Percentiles rank a stretch among this genome's conserved stretches.
Evolutionary conservation across 2,113 vertebrate genomes (phyloP).

Genomic region (Datnioides undecimradiatus): DNA sequence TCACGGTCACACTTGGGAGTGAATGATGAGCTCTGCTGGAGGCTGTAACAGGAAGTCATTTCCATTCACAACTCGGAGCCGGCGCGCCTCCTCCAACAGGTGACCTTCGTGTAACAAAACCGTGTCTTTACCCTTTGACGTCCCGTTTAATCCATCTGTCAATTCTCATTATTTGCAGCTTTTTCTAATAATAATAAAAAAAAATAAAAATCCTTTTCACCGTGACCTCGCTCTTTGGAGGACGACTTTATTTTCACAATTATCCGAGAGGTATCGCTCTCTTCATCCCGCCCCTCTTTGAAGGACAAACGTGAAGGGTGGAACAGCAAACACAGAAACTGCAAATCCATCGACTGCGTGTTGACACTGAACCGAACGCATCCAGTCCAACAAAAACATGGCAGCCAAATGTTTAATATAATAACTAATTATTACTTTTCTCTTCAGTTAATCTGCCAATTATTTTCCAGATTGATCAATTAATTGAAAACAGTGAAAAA

Average conservation of each 20-base stretch:
- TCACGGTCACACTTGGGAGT: conserved; percentile 2
- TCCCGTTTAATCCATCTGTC: neutral
- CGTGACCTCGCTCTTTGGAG: neutral
- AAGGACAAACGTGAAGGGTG: conserved; percentile 1
- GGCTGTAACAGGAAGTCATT: conserved; percentile 14
- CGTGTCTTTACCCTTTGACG: conserved; percentile 1
- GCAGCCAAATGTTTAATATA: neutral
- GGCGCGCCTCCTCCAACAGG: conserved; percentile 3
- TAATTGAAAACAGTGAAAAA: neutral
- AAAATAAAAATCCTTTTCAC: conserved; percentile 14
- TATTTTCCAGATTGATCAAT: neutral
- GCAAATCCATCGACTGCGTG: neutral
- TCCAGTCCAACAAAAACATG: neutral
- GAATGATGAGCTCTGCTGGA: neutral
- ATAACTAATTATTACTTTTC: neutral
- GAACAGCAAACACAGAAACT: neutral
- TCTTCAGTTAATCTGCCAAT: neutral
- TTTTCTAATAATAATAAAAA: too few relatives aligned
- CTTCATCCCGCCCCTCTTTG: neutral
- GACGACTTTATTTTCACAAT: conserved; percentile 5
- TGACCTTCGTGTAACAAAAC: conserved; percentile 31
- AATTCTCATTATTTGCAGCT: conserved; percentile 16
- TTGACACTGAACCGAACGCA: neutral
- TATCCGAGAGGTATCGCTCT: neutral
- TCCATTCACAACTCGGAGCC: neutral